phyloP scores from a whole-genome alignment of 1,140 invertebrate species.

The Bombus confusus region DNA sequence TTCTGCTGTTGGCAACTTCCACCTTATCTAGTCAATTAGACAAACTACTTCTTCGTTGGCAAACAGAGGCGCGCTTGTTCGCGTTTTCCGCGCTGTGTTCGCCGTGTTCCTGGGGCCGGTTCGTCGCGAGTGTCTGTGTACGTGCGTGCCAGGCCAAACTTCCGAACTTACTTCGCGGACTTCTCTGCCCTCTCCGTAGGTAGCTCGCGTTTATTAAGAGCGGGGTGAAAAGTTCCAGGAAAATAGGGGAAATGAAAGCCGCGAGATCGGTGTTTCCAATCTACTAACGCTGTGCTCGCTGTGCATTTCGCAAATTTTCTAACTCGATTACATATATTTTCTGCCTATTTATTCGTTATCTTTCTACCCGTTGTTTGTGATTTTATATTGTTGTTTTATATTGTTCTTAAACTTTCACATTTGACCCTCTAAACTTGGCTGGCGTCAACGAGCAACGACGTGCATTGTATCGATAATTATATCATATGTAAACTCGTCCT shows the following conservation, averaged over 20 bases:
- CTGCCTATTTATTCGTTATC: not conserved
- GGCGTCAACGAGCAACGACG: too few species aligned
- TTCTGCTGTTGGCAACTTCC: conserved; percentile 54
- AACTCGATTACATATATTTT: not conserved
- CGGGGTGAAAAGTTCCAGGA: conserved; percentile 38
- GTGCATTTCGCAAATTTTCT: not conserved
- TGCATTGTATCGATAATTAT: too few species aligned
- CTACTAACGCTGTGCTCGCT: not conserved
- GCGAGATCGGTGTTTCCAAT: conserved; percentile 28
- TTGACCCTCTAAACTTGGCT: too few species aligned
- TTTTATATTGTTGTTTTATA: not conserved
- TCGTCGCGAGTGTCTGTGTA: not conserved
- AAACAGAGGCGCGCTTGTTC: conserved; percentile 48
- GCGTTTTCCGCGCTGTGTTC: conserved; percentile 14
- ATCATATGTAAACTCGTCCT: too few species aligned
- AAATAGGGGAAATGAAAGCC: conserved; percentile 1
- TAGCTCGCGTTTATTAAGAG: conserved; percentile 50
- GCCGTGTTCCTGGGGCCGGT: not conserved
- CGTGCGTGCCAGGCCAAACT: conserved; percentile 51
- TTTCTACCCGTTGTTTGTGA: too few species aligned
- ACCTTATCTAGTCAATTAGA: conserved; percentile 72
- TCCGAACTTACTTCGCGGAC: conserved; percentile 62
- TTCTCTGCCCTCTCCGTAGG: conserved; percentile 9
- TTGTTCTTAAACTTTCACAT: not conserved
- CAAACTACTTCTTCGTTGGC: conserved; percentile 60